Percentiles rank a stretch among this genome's conserved stretches.
These are phyloP conservation scores for Cherax quadricarinatus DNA, from an alignment of 1,140 invertebrate genomes.

Conservation along the genomic window DNA sequence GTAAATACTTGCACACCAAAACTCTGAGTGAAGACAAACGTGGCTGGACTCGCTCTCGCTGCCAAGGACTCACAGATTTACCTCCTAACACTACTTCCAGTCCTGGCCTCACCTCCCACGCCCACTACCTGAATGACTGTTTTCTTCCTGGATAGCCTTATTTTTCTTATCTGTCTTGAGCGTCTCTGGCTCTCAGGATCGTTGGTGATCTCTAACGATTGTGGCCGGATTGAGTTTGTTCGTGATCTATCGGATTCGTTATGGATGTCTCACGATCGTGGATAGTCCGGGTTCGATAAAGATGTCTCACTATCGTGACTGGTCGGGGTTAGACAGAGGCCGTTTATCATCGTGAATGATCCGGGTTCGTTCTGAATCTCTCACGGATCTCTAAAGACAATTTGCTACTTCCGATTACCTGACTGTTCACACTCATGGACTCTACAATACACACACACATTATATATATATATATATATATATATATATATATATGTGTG, in stretches of 20 bases:
- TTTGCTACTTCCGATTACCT: too few relatives aligned
- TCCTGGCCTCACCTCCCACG: conserved; percentile 26
- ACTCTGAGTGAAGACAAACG: conserved; percentile 69
- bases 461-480: too few relatives aligned
- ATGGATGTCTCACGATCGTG: too few relatives aligned
- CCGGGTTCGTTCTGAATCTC: too few relatives aligned
- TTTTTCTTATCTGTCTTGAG: conserved; percentile 31
- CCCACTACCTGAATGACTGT: conserved; percentile 38
- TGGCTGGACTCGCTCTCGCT: conserved; percentile 37
- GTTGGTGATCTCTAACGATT: neutral
- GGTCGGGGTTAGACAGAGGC: too few relatives aligned
- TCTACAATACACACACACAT: too few relatives aligned
- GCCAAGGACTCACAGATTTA: conserved; percentile 53
- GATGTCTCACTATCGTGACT: too few relatives aligned
- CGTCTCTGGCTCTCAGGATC: neutral
- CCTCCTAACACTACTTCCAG: conserved; percentile 42
- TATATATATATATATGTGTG: too few relatives aligned
- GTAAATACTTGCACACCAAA: conserved; percentile 68
- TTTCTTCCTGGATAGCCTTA: conserved; percentile 21
- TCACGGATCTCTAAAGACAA: neutral
- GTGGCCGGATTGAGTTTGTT: neutral
- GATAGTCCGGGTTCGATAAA: too few relatives aligned
- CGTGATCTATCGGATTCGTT: too few relatives aligned
- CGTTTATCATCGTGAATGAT: too few relatives aligned
- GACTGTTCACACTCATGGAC: too few relatives aligned